Conservation (phyloP, 2,797 vertebrate species). For the Phoxinus dragarum region DNA sequence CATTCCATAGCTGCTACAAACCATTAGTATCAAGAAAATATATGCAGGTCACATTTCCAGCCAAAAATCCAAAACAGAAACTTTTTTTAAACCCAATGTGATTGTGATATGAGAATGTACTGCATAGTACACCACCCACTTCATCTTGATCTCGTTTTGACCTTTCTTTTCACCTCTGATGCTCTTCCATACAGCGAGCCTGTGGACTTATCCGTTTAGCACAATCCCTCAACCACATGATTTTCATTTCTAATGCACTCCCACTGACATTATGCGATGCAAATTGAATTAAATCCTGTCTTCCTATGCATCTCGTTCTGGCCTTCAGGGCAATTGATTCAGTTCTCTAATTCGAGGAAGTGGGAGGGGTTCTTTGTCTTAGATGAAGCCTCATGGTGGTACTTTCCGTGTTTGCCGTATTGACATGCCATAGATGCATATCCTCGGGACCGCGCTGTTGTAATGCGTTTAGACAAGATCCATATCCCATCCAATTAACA, state of each 20-base stretch:
- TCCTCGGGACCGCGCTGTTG: background rate
- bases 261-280: slow-evolving; percentile 5
- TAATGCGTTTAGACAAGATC: slow-evolving; percentile 40
- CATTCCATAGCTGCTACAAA: background rate
- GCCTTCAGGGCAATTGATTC: slow-evolving; percentile 44
- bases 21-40: slow-evolving; percentile 1
- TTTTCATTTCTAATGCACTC: slow-evolving; percentile 34
- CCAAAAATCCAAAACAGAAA: background rate
- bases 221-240: background rate
- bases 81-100: background rate
- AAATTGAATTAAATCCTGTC: slow-evolving; percentile 50
- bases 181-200: background rate
- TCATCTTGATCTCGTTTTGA: background rate
- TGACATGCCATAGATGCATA: slow-evolving; percentile 29
- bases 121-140: too few species aligned
- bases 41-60: slow-evolving; percentile 13
- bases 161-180: slow-evolving; percentile 14
- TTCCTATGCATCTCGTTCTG: slow-evolving; percentile 23
- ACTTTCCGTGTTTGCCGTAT: slow-evolving; percentile 5
- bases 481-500: slow-evolving; percentile 46
- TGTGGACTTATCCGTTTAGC: background rate
- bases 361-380: slow-evolving; percentile 10
- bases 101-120: background rate
- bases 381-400: background rate
- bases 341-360: slow-evolving; percentile 13